A percentile compares a stretch with the other conserved stretches of the same genome.
These are phyloP conservation scores for Radopholus similis DNA, from an alignment of 1,140 invertebrate genomes.

Conservation along the genomic window DNA sequence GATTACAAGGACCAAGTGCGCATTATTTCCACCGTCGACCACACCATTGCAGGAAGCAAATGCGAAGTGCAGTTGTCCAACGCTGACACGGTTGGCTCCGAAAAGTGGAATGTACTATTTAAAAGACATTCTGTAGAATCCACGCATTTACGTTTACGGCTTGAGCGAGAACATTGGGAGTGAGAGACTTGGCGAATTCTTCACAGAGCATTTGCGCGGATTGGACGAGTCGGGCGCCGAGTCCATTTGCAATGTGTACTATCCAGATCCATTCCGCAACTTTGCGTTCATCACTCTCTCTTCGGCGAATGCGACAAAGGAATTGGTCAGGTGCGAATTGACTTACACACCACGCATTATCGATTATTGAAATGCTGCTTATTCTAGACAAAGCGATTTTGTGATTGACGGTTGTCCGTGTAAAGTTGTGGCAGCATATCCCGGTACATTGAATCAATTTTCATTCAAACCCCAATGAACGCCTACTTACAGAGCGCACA, in stretches of 20 bases:
- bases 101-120: background rate
- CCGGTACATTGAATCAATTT: too few relatives aligned
- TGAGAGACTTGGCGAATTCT: constrained; percentile 62
- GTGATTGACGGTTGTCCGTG: constrained; percentile 39
- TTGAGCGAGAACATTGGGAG: constrained; percentile 62
- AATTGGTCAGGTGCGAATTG: constrained; percentile 36
- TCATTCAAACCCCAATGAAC: too few relatives aligned
- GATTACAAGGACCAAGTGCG: constrained; percentile 62
- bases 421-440: constrained; percentile 27
- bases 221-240: constrained; percentile 27
- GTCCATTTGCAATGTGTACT: constrained; percentile 62
- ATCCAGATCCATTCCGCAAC: constrained; percentile 64
- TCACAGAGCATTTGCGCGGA: constrained; percentile 62
- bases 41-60: constrained; percentile 36
- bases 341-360: too few relatives aligned
- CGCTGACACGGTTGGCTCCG: constrained; percentile 13
- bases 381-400: constrained; percentile 47
- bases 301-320: constrained; percentile 31
- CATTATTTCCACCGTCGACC: constrained; percentile 19
- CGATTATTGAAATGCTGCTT: too few relatives aligned
- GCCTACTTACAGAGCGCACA: too few relatives aligned
- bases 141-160: constrained; percentile 63
- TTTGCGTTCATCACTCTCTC: constrained; percentile 66
- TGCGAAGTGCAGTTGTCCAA: constrained; percentile 38
- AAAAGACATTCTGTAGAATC: constrained; percentile 4